Conservation (phyloP, 2,888 invertebrate species). For the Julus scandinavius region DNA sequence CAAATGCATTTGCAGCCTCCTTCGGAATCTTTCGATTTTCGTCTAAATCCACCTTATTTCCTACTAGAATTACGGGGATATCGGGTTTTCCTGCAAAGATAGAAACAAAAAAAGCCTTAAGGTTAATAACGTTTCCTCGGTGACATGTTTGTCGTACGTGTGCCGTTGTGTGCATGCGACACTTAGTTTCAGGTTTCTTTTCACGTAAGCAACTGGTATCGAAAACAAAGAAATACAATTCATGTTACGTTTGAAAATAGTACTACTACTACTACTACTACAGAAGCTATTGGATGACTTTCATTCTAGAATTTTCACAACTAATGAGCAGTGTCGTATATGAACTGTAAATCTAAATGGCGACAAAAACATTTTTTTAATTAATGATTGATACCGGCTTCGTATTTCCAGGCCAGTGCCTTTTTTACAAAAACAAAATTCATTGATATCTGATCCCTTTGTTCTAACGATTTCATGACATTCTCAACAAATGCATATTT, state of each 20-base stretch:
- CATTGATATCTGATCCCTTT: too few species aligned
- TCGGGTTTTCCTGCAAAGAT: conserved; percentile 57
- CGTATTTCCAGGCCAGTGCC: neutral
- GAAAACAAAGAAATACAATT: neutral
- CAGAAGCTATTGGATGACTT: neutral
- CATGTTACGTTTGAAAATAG: neutral
- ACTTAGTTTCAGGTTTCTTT: neutral
- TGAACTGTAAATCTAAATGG: neutral
- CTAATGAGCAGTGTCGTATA: neutral
- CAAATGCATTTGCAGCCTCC: conserved; percentile 58
- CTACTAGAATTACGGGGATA: conserved; percentile 60
- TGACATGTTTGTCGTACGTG: neutral
- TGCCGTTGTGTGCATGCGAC: neutral
- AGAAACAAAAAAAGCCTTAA: neutral
- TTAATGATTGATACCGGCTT: neutral
- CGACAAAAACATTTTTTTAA: neutral
- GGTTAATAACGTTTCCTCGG: neutral
- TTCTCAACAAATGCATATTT: too few species aligned
- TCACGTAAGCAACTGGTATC: neutral
- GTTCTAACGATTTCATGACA: too few species aligned
- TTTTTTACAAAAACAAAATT: too few species aligned
- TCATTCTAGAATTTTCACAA: neutral
- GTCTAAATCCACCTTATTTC: conserved; percentile 60
- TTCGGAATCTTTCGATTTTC: conserved; percentile 59
- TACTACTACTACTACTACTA: neutral